These are phyloP conservation scores for Cryptotermes secundus DNA, from an alignment of 1,140 invertebrate genomes.

Conservation along the genomic window DNA sequence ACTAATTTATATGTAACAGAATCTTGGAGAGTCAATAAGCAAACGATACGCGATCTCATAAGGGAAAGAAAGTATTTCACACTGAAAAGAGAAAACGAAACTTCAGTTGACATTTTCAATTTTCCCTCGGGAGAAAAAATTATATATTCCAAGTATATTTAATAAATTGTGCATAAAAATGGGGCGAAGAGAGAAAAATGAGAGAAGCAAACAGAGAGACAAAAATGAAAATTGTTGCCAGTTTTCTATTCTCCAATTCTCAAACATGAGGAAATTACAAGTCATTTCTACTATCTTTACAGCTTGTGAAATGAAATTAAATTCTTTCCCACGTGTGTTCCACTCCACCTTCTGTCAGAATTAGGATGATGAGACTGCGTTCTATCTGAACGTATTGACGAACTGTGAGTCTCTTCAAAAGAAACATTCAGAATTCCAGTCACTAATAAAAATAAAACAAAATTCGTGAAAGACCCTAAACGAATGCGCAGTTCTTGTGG, in stretches of 20 bases:
- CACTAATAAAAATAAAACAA: too few relatives aligned
- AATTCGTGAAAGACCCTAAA: too few relatives aligned
- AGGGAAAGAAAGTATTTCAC: neutral
- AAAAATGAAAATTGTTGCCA: neutral
- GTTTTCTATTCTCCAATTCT: neutral
- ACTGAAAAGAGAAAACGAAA: neutral
- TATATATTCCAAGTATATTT: constrained; percentile 15
- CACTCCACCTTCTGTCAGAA: too few relatives aligned
- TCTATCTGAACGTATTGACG: too few relatives aligned
- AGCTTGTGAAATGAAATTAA: too few relatives aligned
- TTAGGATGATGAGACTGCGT: too few relatives aligned
- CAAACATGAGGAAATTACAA: too few relatives aligned
- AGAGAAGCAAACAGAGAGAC: neutral
- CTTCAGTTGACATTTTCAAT: neutral
- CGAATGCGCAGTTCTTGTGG: too few relatives aligned
- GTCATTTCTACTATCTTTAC: too few relatives aligned
- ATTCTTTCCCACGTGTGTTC: too few relatives aligned
- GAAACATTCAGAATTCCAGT: too few relatives aligned
- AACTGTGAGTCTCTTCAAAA: too few relatives aligned
- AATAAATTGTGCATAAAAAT: neutral
- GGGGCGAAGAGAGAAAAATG: neutral
- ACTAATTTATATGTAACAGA: neutral
- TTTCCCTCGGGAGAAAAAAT: neutral
- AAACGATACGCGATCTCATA: neutral
- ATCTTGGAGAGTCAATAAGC: neutral